Conservation (phyloP, 2,888 invertebrate species). For the Sphaerophoria rueppellii region DNA sequence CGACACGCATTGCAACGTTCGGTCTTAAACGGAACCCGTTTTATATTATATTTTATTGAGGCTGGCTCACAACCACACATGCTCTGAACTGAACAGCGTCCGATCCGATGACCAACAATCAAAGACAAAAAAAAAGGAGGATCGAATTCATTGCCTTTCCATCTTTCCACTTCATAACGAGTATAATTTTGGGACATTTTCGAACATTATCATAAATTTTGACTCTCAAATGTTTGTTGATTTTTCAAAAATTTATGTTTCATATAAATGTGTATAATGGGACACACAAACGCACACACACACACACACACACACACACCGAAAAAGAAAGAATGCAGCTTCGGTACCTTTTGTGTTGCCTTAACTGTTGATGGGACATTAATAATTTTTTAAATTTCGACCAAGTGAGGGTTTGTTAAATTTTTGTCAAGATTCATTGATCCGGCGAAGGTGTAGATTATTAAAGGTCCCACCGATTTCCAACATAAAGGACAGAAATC, state of each 20-base stretch:
- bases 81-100: constrained; percentile 8
- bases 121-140: constrained; percentile 14
- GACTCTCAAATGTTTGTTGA: constrained; percentile 72
- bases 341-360: constrained; percentile 72
- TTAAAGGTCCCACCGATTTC: constrained; percentile 49
- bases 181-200: constrained; percentile 72
- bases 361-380: constrained; percentile 72
- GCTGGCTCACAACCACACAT: constrained; percentile 47
- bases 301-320: constrained; percentile 21
- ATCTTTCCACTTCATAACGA: constrained; percentile 68
- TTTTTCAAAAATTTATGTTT: constrained; percentile 73
- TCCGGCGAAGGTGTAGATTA: constrained; percentile 71
- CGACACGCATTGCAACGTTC: neutral
- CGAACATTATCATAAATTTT: constrained; percentile 73
- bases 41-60: constrained; percentile 43
- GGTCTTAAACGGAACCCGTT: constrained; percentile 54
- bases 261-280: constrained; percentile 73
- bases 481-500: constrained; percentile 66
- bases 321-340: constrained; percentile 49
- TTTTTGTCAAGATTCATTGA: constrained; percentile 68
- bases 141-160: constrained; percentile 62
- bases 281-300: constrained; percentile 22
- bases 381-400: constrained; percentile 70
- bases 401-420: constrained; percentile 37
- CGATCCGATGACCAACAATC: constrained; percentile 1